Evolutionary conservation across 2,797 vertebrate genomes (phyloP).

Genomic region (Carcharodon carcharias): DNA sequence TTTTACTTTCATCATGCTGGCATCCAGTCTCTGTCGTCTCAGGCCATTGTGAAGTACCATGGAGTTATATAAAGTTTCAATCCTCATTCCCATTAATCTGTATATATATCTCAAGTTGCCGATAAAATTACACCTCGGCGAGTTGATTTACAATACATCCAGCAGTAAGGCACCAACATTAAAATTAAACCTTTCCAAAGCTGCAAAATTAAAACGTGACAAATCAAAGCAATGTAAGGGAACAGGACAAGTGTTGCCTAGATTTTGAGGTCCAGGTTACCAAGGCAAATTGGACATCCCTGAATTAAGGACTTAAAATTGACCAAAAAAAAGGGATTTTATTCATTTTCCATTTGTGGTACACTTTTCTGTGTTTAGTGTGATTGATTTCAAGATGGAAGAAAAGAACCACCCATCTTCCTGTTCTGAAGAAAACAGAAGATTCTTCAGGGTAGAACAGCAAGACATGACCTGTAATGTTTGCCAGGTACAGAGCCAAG

Average conservation of each 20-base stretch:
- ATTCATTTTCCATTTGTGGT: background rate
- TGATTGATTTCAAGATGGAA: background rate
- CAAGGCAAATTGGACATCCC: background rate
- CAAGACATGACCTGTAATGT: background rate
- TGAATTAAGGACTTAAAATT: background rate
- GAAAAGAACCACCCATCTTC: no score
- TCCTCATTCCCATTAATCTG: no score
- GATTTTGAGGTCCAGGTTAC: background rate
- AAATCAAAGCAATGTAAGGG: background rate
- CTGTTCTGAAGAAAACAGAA: no score
- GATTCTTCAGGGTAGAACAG: no score
- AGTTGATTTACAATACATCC: background rate
- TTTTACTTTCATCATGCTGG: no score
- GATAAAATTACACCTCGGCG: background rate
- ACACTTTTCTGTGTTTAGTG: background rate
- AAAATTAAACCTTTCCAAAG: background rate
- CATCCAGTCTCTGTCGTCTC: no score
- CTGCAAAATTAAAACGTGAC: background rate
- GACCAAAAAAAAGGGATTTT: background rate
- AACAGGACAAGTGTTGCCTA: background rate
- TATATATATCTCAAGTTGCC: background rate
- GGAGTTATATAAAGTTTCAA: no score
- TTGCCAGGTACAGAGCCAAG: background rate
- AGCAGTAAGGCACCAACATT: background rate
- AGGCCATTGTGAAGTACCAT: no score